A percentile compares a stretch with the other conserved stretches of the same genome.
These are phyloP conservation scores for Agraylea sexmaculata DNA, from an alignment of 1,140 invertebrate species.

Conservation along the genomic window DNA sequence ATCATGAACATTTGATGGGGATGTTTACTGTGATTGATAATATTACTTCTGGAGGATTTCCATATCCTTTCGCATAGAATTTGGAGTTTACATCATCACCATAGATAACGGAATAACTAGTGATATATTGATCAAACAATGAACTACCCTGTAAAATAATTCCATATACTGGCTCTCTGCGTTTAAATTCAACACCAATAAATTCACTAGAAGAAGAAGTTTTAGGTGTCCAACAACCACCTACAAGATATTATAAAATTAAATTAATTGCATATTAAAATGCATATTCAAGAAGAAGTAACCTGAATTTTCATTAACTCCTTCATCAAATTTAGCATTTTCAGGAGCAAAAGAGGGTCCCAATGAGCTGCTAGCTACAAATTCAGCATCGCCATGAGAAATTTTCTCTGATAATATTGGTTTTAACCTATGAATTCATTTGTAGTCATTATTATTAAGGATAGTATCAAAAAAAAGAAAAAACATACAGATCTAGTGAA, in stretches of 20 bases:
- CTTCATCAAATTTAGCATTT: conserved; percentile 37
- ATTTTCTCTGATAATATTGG: no score
- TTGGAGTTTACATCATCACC: conserved; percentile 50
- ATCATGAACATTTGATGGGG: background rate
- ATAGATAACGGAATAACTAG: conserved; percentile 59
- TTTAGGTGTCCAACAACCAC: conserved; percentile 53
- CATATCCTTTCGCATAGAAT: conserved; percentile 36
- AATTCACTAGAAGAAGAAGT: conserved; percentile 46
- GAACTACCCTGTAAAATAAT: conserved; percentile 55
- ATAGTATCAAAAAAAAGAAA: no score
- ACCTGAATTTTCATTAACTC: no score
- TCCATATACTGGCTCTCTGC: conserved; percentile 56
- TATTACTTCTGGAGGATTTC: conserved; percentile 30
- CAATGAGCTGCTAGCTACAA: conserved; percentile 46
- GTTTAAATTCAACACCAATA: conserved; percentile 56
- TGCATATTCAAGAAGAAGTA: no score
- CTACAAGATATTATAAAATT: conserved; percentile 23
- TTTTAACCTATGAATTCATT: no score
- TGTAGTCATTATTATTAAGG: no score
- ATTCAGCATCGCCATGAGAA: conserved; percentile 41
- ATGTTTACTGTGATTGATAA: no score
- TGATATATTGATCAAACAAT: conserved; percentile 55
- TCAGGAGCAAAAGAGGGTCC: conserved; percentile 37
- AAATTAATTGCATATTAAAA: no score
- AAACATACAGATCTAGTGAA: no score